Conservation (phyloP, 2,888 invertebrate species). For the Anodontia alba region DNA sequence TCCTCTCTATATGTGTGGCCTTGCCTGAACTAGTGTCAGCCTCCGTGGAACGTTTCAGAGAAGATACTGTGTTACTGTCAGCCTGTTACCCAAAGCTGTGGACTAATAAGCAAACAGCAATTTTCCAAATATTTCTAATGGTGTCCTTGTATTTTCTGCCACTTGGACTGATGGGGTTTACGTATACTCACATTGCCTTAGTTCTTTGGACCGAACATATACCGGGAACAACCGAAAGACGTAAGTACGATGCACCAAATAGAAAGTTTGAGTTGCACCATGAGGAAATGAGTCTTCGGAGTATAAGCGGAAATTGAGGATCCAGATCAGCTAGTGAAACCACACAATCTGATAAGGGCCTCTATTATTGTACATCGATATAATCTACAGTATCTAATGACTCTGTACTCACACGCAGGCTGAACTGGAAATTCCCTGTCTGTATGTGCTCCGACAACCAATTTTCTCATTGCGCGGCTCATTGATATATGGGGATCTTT, state of each 20-base stretch:
- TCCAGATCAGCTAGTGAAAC: too few relatives aligned
- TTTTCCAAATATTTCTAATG: conserved; percentile 69
- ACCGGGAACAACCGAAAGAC: conserved; percentile 35
- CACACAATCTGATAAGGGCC: too few relatives aligned
- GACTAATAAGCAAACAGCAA: conserved; percentile 38
- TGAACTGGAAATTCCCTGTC: too few relatives aligned
- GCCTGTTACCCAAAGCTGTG: conserved; percentile 64
- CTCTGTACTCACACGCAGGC: too few relatives aligned
- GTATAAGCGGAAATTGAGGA: too few relatives aligned
- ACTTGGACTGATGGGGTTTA: conserved; percentile 76
- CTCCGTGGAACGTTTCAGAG: conserved; percentile 50
- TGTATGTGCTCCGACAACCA: too few relatives aligned
- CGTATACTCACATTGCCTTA: conserved; percentile 77
- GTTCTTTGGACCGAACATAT: conserved; percentile 76
- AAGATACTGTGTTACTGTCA: conserved; percentile 67
- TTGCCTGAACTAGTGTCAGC: conserved; percentile 76
- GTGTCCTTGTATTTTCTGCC: conserved; percentile 91
- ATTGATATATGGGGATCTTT: too few relatives aligned
- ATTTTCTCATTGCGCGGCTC: too few relatives aligned
- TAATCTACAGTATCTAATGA: too few relatives aligned
- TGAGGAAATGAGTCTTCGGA: too few relatives aligned
- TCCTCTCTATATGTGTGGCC: conserved; percentile 88
- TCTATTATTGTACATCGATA: too few relatives aligned
- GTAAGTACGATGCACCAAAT: conserved; percentile 46
- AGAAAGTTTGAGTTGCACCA: too few relatives aligned